Percentiles rank a stretch among this genome's conserved stretches.
Evolutionary conservation across 2,113 vertebrate genomes (phyloP).

Genomic region (Pogona vitticeps): DNA sequence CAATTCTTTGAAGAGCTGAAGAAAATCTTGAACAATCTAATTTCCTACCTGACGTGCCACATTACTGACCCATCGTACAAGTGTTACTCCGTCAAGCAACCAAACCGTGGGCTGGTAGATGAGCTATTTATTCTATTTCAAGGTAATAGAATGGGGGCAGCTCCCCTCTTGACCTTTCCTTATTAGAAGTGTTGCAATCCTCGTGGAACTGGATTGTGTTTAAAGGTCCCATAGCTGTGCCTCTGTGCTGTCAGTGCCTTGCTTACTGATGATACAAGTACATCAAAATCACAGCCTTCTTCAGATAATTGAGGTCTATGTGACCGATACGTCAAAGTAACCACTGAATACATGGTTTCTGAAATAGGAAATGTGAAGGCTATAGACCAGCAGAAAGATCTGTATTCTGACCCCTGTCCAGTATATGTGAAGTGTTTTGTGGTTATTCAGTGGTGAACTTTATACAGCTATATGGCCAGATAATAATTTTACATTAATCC

Average conservation of each 20-base stretch:
- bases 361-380: neutral
- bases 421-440: neutral
- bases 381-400: neutral
- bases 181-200: neutral
- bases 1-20: conserved; percentile 59
- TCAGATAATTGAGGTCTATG: neutral
- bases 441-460: neutral
- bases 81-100: conserved; percentile 67
- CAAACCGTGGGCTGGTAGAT: conserved; percentile 44
- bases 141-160: conserved; percentile 59
- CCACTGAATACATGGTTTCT: neutral
- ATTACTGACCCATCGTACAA: conserved; percentile 57
- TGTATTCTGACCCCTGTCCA: neutral
- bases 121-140: conserved; percentile 74
- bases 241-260: neutral
- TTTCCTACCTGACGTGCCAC: conserved; percentile 68
- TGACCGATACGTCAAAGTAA: too few species aligned
- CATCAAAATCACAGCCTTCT: neutral
- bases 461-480: neutral
- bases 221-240: neutral
- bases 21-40: conserved; percentile 59
- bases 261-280: neutral
- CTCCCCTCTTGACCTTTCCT: neutral
- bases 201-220: neutral
- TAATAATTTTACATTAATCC: neutral